Evolutionary conservation across 1,140 invertebrate species (phyloP), one percentile per base, ranked within the genome.

Genomic region (Helicoverpa zea): DNA sequence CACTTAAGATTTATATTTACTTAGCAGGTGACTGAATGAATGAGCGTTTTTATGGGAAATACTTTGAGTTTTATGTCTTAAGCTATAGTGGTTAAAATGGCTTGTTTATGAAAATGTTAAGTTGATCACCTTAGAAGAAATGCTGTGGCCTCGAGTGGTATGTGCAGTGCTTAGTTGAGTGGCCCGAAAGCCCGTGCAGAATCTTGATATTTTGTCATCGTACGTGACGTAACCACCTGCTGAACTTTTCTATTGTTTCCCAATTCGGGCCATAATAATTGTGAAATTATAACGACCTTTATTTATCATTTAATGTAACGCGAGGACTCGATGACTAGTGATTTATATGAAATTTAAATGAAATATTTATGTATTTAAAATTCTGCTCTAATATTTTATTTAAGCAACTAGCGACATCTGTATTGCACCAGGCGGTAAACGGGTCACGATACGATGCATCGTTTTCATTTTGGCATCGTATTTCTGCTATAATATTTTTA

Each of bases 101-200:
- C 51, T 54, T 59, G 52, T 85, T 76, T 70, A 66, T 61, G 29
- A 3, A 30, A 51, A 52, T 81, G 59, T 59, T 49, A 70, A 89
- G 84, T 90, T 87, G 88, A 87, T 91, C 86, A 91, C 90, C 88
- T 89, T 86, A 88, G 85, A 91, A 91, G 89, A 92, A 91, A 91
- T 92, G 88, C 73, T 84, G 82, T 87, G 91, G 87, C 91, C 91
- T 91, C 90, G 87, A 77, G 54, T 76, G 87, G 90, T 88, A 91
- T 85, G 88, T 79, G 82, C 58, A 76, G 78, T 83, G 85, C 83
- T 83, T 84, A 58, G 59, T 70, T 64, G 64, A 63, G 74, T 72
- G 43, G 64, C 56, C 72, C 68, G 66, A 78, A 80, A 81, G 83
- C 81, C 77, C 51, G 81, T 54, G 54, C 77, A 80, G 85, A 86